Base-by-base conservation (phyloP, 2,888 invertebrate genomes). In the Philereme vetulata region DNA sequence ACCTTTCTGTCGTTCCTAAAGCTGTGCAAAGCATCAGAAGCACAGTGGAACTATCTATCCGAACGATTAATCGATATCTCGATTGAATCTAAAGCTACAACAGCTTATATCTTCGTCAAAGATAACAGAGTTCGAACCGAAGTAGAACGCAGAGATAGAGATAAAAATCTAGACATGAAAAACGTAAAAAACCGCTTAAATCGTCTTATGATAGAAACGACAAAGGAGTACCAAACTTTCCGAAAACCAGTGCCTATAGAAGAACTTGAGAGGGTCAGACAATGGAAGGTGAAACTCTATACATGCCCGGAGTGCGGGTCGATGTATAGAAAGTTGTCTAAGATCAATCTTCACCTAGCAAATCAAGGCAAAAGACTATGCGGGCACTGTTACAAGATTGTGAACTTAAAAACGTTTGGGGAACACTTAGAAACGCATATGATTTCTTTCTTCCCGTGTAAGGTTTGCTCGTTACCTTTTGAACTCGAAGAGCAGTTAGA, bases 261-360 rank as follows among this genome's bases (percentile, higher is more conserved):
- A 46, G 42, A 57, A 9, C 4, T 42, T 6, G 33, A 42, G 11
- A 34, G 3, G 10, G 33, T 42, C 7, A 32, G 36, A 6, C 46
- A 4, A 11, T 33, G 43, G 11, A 46, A 36, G 33, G 4, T 11
- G 11, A 42, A 3, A 11, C 4, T 34, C 4, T 54, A 3, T 65
- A 61, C 60, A 5, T 85, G 86, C 40, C 78, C 76, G 0, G 74
- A 81, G 10, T 86, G 86, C 42, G 66, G 62, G 0, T 66, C 67
- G 0, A 10, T 42, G 5, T 84, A 74, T 38, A 51, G 50, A 0
- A 64, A 65, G 1, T 5, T 76, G 0, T 56, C 47, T 7, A 68
- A 66, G 21, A 72, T 80, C 7, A 85, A 82, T 51, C 59, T 52
- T 3, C 86, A 86, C 42, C 64, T 86, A 5, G 66, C 64, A 5